Evolutionary conservation across 2,797 vertebrate species (phyloP), one percentile per base, ranked within the genome.

Genomic region (Alfaro cultratus): DNA sequence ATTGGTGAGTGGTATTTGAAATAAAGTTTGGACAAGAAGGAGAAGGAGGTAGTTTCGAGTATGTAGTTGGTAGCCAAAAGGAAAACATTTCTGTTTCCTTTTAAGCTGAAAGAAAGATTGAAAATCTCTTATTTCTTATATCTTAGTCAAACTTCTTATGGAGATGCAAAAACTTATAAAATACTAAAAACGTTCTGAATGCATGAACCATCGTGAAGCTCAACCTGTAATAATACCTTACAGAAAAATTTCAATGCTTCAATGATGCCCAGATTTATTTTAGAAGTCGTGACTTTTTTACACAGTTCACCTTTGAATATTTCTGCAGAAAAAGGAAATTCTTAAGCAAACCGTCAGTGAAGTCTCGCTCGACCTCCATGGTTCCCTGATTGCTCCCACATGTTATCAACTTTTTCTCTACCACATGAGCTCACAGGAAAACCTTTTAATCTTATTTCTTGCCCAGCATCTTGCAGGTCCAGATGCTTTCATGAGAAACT

Each of bases 341-440:
- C 45, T 23, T 31, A 71, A 18, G 68, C 49, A 11, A 9, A 6
- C 51, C 45, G 13, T 45, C 68, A 47, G 36, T 6, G 13, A 3
- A 34, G 31, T 21, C 47, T 36, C 47, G 13, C 21, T 51, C 39
- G 55, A 34, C 4, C 21, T 46, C 36, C 29, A 15, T 74, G 26
- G 46, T 26, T 39, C 15, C 45, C 26, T 74, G 71, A 57, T 12
- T 31, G 18, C 64, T 43, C n/a, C 39, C 60, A 57, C 31, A 36
- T 74, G 47, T 51, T 36, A 36, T 43, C n/a, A n/a, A 71, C 84
- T 76, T 76, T 70, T 36, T 80, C 55, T 49, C 23, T 34, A 21
- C 15, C 15, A n/a, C 5, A 55, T 7, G 26, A n/a, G 10, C 39
- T 74, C 31, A 60, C 11, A 12, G 45, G 77, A 46, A 46, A 60